Percentiles rank a stretch among this genome's conserved stretches.
Evolutionary conservation across 2,113 vertebrate species (phyloP).

Genomic region (cattle (Bos taurus)): ARS-UCD2.0 NC_037331.1:75224001-75224500

Average conservation of each 20-base stretch:
- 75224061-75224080: neutral
- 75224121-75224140: neutral
- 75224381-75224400: neutral
- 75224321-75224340: neutral
- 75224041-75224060: neutral
- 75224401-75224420: neutral
- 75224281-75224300: neutral
- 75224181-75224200: neutral
- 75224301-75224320: neutral
- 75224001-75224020: neutral
- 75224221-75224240: neutral
- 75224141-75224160: neutral
- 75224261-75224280: fast-evolving
- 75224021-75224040: neutral
- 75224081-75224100: neutral
- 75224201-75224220: neutral
- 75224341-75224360: neutral
- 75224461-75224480: neutral
- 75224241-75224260: neutral
- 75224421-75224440: neutral
- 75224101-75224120: fast-evolving
- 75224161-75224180: neutral
- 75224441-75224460: neutral
- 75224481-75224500: neutral
- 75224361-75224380: neutral